phyloP scores from a whole-genome alignment of 2,113 vertebrate genomes.

The Notothenia rossii region DNA sequence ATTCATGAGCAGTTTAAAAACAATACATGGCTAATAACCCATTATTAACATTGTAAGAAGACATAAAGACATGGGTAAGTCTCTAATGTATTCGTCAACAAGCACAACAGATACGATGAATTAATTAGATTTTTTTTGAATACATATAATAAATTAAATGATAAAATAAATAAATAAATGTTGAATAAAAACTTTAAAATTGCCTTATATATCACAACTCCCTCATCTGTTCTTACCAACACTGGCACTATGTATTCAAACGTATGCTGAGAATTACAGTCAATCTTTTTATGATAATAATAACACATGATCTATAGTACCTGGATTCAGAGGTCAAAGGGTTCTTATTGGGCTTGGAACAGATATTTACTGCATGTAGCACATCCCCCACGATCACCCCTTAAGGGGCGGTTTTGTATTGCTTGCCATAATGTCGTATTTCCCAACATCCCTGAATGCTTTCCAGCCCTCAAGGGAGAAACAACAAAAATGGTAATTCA shows the following conservation, averaged over 20 bases:
- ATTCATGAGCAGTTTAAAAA: background rate
- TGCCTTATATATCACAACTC: background rate
- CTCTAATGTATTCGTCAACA: background rate
- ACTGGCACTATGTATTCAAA: background rate
- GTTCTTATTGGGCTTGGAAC: constrained; percentile 13
- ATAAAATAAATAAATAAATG: background rate
- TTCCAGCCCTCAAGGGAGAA: constrained; percentile 20
- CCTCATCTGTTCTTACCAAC: background rate
- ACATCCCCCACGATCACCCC: background rate
- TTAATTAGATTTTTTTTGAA: too few species aligned
- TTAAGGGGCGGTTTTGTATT: constrained; percentile 17
- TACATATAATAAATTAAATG: background rate
- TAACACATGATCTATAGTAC: background rate
- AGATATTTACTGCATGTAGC: background rate
- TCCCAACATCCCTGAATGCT: constrained; percentile 25
- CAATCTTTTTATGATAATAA: background rate
- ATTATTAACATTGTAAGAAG: background rate
- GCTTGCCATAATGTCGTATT: constrained; percentile 21
- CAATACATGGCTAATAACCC: background rate
- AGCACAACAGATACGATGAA: too few species aligned
- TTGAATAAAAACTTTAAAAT: background rate
- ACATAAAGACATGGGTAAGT: background rate
- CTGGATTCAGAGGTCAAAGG: constrained; percentile 7
- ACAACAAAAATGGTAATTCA: constrained; percentile 40
- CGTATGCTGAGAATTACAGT: background rate